Evolutionary conservation across 2,888 invertebrate species (phyloP), one percentile per base, ranked within the genome.

Genomic region (Brenthis ino): DNA sequence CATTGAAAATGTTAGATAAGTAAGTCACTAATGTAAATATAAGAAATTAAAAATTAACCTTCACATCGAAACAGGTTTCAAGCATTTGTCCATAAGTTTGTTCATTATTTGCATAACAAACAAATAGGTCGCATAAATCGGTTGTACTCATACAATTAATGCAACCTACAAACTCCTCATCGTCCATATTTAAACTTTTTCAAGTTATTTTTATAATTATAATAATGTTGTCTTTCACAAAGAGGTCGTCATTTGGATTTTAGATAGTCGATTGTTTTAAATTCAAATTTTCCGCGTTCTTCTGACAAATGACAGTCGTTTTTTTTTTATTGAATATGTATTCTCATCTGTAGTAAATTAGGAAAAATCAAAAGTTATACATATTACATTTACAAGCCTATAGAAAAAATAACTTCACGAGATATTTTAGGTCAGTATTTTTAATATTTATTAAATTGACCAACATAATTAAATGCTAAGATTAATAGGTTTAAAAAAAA

Each of bases 101-200:
- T 77, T 85, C 85, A 78, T 88, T 88, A 69, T 88, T 89, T 55
- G 85, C 82, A 73, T 87, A 88, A 74, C 84, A 79, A 86, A 87
- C 87, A 91, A 91, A 92, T 84, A 92, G 89, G 90, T 92, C 87
- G 86, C 86, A 87, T 84, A 92, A 89, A 87, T 91, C 86, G 69
- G 80, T 88, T 65, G 89, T 86, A 81, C 85, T 84, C 89, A 89
- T 89, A 82, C 92, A 92, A 83, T 89, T 87, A 82, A 92, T 90
- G 77, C 92, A 92, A 91, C 92, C 91, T 89, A 89, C 83, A 81
- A 88, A 88, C 79, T 90, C 80, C 75, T 90, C 88, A 77, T 89
- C 90, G 83, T 77, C 78, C 77, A 79, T 79, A 68, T 73, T 76
- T 70, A 71, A 68, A 64, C 72, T 74, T 69, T 74, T 70, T 63